Evolutionary conservation across 2,113 vertebrate species (phyloP).

Genomic region (Amblyopsis rosae): DNA sequence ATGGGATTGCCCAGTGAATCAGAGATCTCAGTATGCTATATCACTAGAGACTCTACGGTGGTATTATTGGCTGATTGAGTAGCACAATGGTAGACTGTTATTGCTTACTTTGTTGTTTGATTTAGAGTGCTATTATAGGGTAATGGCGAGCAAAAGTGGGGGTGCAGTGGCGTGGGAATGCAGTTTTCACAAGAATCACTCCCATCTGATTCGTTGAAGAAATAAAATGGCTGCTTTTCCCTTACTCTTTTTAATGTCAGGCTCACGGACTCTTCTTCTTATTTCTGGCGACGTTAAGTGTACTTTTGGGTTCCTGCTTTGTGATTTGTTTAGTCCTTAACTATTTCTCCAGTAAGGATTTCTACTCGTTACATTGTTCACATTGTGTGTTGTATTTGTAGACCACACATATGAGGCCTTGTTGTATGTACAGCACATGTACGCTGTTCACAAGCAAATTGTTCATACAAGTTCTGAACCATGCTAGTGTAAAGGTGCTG

Average conservation of each 20-base stretch:
- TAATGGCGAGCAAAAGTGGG: neutral
- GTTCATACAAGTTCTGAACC: too few relatives aligned
- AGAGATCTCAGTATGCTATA: slow-evolving; percentile 3
- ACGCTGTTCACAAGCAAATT: too few relatives aligned
- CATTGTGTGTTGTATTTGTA: neutral
- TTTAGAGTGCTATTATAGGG: neutral
- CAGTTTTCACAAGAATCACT: slow-evolving; percentile 15
- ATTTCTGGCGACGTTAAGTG: neutral
- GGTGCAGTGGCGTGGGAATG: neutral
- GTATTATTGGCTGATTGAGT: slow-evolving; percentile 7
- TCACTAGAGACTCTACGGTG: neutral
- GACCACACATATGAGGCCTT: neutral
- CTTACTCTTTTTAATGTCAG: neutral
- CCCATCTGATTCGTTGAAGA: slow-evolving; percentile 8
- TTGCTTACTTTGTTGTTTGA: slow-evolving; percentile 7
- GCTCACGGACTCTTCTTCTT: slow-evolving; percentile 2
- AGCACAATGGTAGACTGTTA: slow-evolving; percentile 8
- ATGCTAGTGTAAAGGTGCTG: neutral
- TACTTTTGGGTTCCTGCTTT: neutral
- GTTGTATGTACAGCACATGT: too few relatives aligned
- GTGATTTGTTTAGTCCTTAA: neutral
- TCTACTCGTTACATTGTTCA: neutral
- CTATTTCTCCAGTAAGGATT: neutral
- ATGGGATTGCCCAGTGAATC: neutral
- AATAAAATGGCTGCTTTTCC: neutral